Conservation (phyloP, 2,888 invertebrate species). For the Eretmocerus hayati region DNA sequence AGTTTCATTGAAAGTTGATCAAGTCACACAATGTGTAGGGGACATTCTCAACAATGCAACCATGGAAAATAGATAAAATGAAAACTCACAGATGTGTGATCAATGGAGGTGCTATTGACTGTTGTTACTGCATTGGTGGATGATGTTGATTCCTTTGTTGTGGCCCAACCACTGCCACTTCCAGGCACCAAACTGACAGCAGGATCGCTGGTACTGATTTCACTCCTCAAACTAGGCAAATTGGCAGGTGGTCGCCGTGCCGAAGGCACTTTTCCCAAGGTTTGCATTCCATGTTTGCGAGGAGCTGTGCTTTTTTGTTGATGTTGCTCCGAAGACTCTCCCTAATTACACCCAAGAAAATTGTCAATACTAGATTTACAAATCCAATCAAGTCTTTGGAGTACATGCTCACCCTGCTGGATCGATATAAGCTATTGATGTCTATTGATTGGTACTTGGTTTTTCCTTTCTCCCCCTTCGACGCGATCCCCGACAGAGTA, state of each 20-base stretch:
- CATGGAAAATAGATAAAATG: not conserved
- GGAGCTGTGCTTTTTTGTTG: constrained; percentile 83
- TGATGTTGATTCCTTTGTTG: constrained; percentile 52
- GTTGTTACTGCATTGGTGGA: constrained; percentile 42
- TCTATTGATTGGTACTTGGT: constrained; percentile 94
- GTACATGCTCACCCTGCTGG: constrained; percentile 75
- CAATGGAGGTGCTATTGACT: constrained; percentile 40
- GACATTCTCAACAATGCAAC: no score
- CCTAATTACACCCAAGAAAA: no score
- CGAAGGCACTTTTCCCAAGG: constrained; percentile 97
- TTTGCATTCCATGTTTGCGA: constrained; percentile 99
- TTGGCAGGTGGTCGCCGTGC: constrained; percentile 98
- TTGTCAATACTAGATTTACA: no score
- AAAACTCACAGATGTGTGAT: constrained; percentile 35
- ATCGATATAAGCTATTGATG: constrained; percentile 94
- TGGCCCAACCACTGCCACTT: constrained; percentile 75
- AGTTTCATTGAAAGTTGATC: no score
- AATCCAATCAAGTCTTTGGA: no score
- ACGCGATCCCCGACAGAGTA: constrained; percentile 86
- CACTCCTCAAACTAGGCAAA: constrained; percentile 97
- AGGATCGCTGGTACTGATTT: constrained; percentile 74
- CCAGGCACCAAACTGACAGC: constrained; percentile 71
- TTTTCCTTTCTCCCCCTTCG: constrained; percentile 83
- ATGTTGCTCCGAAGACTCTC: constrained; percentile 80
- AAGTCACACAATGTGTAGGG: no score